Evolutionary conservation across 1,140 invertebrate species (phyloP).

Genomic region (Lordiphosa stackelbergi): DNA sequence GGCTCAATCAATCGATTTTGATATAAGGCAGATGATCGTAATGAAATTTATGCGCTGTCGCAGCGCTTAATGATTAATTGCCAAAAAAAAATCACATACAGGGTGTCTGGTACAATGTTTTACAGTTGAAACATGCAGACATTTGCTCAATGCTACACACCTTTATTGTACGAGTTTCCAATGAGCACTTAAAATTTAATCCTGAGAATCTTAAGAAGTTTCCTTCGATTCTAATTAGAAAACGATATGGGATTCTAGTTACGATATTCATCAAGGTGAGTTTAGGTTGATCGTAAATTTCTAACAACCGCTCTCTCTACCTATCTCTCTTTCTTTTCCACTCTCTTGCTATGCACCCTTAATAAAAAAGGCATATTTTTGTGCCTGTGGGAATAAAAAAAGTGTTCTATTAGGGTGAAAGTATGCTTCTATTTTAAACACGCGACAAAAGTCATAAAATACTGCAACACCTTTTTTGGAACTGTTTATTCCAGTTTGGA

Average conservation of each 20-base stretch:
- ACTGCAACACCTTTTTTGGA: too few relatives aligned
- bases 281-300: constrained; percentile 1
- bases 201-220: constrained; percentile 27
- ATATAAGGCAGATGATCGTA: constrained; percentile 57
- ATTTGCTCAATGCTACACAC: constrained; percentile 33
- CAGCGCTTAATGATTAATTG: constrained; percentile 35
- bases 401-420: too few relatives aligned
- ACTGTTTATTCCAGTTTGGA: too few relatives aligned
- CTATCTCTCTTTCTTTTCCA: neutral
- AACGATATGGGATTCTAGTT: constrained; percentile 17
- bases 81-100: constrained; percentile 40
- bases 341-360: too few relatives aligned
- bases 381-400: too few relatives aligned
- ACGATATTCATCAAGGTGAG: constrained; percentile 28
- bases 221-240: constrained; percentile 47
- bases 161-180: neutral
- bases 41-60: constrained; percentile 62
- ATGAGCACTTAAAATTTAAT: constrained; percentile 19
- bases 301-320: neutral
- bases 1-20: constrained; percentile 48
- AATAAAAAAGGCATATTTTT: too few relatives aligned
- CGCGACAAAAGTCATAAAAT: too few relatives aligned
- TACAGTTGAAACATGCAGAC: neutral
- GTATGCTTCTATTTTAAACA: too few relatives aligned
- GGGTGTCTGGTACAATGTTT: constrained; percentile 26